phyloP scores from a whole-genome alignment of 1,140 invertebrate species.

The Cepaea nemoralis region DNA sequence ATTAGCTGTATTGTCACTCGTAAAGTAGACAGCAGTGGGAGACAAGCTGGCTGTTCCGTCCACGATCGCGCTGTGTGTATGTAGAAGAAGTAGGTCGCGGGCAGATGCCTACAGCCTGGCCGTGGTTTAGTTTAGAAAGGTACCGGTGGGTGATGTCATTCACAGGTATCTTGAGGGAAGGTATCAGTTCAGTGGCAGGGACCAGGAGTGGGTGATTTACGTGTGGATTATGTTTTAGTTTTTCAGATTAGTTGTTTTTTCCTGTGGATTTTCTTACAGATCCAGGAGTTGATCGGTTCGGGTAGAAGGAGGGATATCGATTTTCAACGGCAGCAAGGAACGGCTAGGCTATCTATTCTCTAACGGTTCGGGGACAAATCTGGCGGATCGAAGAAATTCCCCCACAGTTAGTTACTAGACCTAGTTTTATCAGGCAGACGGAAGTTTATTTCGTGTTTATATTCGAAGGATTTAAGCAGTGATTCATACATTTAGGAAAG shows the following conservation, averaged over 20 bases:
- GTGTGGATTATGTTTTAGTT: background rate
- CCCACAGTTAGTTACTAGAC: background rate
- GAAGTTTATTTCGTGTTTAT: background rate
- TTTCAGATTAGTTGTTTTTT: background rate
- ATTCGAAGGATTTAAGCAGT: background rate
- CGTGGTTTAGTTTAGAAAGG: no score
- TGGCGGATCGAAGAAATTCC: background rate
- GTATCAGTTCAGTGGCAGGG: background rate
- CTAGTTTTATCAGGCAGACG: background rate
- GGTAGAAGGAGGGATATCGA: background rate
- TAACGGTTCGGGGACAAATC: background rate
- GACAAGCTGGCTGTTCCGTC: background rate
- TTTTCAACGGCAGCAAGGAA: background rate
- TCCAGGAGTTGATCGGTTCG: background rate
- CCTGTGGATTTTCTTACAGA: background rate
- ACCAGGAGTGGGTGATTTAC: background rate
- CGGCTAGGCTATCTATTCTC: background rate
- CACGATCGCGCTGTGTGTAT: background rate
- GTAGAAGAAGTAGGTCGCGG: background rate
- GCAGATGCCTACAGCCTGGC: background rate
- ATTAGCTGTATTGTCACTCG: no score
- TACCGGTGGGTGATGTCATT: constrained; percentile 3
- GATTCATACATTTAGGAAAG: background rate
- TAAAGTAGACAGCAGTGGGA: no score
- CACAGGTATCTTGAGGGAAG: background rate